Conservation (phyloP, 2,888 invertebrate genomes). For the Drosophila fungiperda region DNA sequence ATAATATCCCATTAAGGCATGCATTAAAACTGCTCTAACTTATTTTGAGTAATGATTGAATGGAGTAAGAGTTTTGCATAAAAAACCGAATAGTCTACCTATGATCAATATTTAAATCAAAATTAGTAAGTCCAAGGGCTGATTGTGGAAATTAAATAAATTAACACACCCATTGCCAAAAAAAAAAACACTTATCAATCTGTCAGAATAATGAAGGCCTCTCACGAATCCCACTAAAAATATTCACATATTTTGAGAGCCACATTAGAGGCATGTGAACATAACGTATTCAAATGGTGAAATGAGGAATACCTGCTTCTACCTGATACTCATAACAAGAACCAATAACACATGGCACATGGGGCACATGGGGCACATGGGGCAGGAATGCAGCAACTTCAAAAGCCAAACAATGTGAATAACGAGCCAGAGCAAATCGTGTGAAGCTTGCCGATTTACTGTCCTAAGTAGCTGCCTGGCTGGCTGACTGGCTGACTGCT, state of each 20-base stretch:
- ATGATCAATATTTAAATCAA: neutral
- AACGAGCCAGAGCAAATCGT: conserved; percentile 66
- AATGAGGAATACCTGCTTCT: conserved; percentile 38
- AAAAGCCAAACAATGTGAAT: conserved; percentile 32
- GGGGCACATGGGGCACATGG: neutral
- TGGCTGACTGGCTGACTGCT: conserved; percentile 7
- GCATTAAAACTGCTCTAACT: neutral
- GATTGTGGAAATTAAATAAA: neutral
- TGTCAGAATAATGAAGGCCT: conserved; percentile 22
- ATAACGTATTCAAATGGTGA: conserved; percentile 23
- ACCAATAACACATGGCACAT: conserved; percentile 28
- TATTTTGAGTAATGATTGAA: neutral
- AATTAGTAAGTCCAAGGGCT: neutral
- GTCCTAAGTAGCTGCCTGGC: conserved; percentile 63
- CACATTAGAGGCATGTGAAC: conserved; percentile 19
- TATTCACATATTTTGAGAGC: conserved; percentile 28
- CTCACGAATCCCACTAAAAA: conserved; percentile 22
- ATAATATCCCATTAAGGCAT: neutral
- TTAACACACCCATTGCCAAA: neutral
- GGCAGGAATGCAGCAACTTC: neutral
- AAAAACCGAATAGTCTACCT: neutral
- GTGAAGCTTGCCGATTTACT: conserved; percentile 64
- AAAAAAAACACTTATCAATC: conserved; percentile 48
- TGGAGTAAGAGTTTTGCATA: neutral
- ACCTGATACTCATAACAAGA: conserved; percentile 44